phyloP scores from a whole-genome alignment of 2,797 vertebrate species.

The Eptatretus atami region DNA sequence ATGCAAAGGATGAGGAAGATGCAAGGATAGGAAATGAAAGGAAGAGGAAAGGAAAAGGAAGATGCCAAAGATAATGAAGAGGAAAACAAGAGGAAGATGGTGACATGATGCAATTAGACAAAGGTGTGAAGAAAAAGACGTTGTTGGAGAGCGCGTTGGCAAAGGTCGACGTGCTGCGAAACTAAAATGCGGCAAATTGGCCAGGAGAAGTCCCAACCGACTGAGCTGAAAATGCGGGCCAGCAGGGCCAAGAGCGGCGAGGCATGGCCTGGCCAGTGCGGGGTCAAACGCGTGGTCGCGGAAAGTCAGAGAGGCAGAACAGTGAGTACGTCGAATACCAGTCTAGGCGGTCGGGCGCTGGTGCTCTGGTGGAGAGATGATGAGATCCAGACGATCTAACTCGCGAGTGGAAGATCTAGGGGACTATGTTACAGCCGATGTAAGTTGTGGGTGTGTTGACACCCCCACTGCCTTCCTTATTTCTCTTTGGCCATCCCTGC shows the following conservation, averaged over 20 bases:
- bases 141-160: not conserved
- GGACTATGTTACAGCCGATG: slow-evolving; percentile 1
- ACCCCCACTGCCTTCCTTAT: no score
- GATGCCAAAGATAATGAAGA: not conserved
- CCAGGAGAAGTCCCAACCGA: no score
- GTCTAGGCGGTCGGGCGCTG: not conserved
- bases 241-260: no score
- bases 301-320: not conserved
- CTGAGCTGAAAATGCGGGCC: no score
- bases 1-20: not conserved
- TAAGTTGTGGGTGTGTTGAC: not conserved
- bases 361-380: not conserved
- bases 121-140: not conserved
- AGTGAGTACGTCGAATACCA: not conserved
- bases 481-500: no score
- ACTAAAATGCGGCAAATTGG: not conserved
- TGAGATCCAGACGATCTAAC: not conserved
- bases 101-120: not conserved
- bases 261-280: no score
- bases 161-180: not conserved
- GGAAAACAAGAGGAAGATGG: not conserved
- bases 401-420: not conserved
- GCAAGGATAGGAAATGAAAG: not conserved
- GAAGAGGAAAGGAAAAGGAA: not conserved
- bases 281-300: no score